A percentile compares a stretch with the other conserved stretches of the same genome.
These are phyloP conservation scores for Pachycephus smyrnensis DNA, from an alignment of 2,888 invertebrate species.

Conservation along the genomic window DNA sequence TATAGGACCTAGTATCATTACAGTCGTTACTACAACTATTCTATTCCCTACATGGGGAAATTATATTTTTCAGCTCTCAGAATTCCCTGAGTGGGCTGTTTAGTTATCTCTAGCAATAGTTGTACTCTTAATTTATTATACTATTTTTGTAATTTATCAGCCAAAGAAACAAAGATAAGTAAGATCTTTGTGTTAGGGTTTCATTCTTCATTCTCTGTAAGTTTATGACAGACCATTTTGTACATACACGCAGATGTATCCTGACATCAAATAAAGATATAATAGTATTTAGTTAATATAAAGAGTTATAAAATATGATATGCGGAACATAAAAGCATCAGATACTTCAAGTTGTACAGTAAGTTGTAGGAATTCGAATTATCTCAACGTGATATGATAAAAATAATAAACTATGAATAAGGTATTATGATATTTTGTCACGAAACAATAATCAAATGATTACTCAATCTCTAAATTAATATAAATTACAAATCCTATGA, in stretches of 20 bases:
- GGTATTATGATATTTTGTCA: neutral
- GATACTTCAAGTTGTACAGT: neutral
- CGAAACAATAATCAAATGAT: neutral
- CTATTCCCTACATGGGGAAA: constrained; percentile 82
- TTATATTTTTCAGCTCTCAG: constrained; percentile 74
- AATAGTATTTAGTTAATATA: neutral
- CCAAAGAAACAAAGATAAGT: neutral
- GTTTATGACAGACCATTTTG: neutral
- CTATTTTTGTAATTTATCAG: neutral
- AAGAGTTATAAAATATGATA: neutral
- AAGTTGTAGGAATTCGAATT: neutral
- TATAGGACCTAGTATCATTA: constrained; percentile 81
- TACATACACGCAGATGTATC: neutral
- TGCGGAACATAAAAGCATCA: neutral
- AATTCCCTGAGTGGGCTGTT: constrained; percentile 75
- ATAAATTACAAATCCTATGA: neutral
- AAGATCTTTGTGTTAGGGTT: neutral
- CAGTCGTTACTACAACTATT: constrained; percentile 77
- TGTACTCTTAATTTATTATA: neutral
- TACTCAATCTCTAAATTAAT: neutral
- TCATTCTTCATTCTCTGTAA: neutral
- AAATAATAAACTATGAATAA: neutral
- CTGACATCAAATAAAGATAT: neutral
- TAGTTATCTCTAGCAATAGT: constrained; percentile 2
- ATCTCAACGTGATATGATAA: neutral